Evolutionary conservation across 2,888 invertebrate species (phyloP), one percentile per base, ranked within the genome.

Genomic region (Copidosoma aretas): DNA sequence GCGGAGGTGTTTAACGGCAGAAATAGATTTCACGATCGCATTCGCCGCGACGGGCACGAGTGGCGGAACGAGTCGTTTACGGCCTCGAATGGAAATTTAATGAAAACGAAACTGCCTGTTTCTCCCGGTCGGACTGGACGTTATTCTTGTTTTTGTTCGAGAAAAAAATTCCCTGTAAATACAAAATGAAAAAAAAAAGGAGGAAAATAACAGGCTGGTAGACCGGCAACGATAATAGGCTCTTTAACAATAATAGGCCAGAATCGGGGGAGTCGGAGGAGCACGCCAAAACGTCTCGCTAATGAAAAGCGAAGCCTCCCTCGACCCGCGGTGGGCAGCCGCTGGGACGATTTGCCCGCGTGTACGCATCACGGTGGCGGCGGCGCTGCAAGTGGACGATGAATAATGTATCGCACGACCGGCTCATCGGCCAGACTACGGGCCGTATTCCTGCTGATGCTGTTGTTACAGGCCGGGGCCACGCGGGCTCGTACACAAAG

Each of bases 341-440:
- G 8, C 32, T 32, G 8, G 8, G 32, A 32, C 32, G 32, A 32
- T 32, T 32, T 32, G 32, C 32, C 8, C 32, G 32, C 8, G 32
- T 32, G 8, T 32, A 64, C 61, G 71, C 68, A 73, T n/a, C n/a
- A n/a, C n/a, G n/a, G n/a, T n/a, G n/a, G n/a, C n/a, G n/a, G n/a
- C n/a, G 71, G 69, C 49, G 71, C 68, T 72, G 74, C 77, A 79
- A 79, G 77, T 79, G 74, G 77, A 77, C 77, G 79, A 82, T 82
- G 81, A 81, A 82, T 82, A 82, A 82, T 82, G 80, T 78, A 82
- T 81, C 77, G 75, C 76, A 80, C 77, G 81, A 77, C 32, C 32
- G 3, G 43, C 17, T 17, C 17, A 15, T 46, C 43, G 43, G 76
- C 75, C 77, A 75, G 75, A 77, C 75, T 78, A 80, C 77, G 76